Evolutionary conservation across 2,888 invertebrate genomes (phyloP), one percentile per base, ranked within the genome.

Genomic region (Homarus gammarus): DNA sequence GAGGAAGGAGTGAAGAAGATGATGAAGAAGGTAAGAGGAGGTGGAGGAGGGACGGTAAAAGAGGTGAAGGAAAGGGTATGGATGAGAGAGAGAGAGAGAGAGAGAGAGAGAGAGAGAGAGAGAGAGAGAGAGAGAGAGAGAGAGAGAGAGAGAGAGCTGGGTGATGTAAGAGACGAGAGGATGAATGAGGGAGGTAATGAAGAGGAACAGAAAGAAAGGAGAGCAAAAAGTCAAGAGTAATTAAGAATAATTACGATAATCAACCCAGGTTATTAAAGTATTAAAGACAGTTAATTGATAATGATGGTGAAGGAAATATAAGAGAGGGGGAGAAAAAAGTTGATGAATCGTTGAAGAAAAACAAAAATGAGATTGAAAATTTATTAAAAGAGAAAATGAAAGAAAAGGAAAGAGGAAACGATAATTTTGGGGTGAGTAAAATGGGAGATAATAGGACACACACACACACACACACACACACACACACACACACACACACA

Each of bases 51-150:
- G 44, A 12, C 12, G 44, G 5, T 12, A 44, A 5, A 12, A 8
- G 44, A 44, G 44, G 44, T 12, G 44, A 12, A 5, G 6, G 6
- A 8, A 12, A 44, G 5, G 44, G 12, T 51, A 36, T 18, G 51
- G 51, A 36, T 51, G 51, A 79, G 56, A 79, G 51, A 79, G 79
- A 56, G 33, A 49, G 79, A 79, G 49, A 79, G 44, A 6, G 75
- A 38, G 33, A n/a, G 22, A 79, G 2, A 31, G 40, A n/a, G 15
- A 79, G 22, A 6, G 75, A 38, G 33, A n/a, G 22, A 79, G 2
- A 31, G 40, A n/a, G 15, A 79, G 22, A 51, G 51, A 79, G 56
- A 79, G 51, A 79, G 79, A 56, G 33, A 49, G 79, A 79, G 49
- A 79, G 44, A 6, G 75, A 38, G 33, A n/a, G 22, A 79, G 2